A percentile compares a stretch with the other conserved stretches of the same genome.
Evolutionary conservation across 2,888 invertebrate genomes (phyloP).

Genomic region (Xestoiulus laeticollis): DNA sequence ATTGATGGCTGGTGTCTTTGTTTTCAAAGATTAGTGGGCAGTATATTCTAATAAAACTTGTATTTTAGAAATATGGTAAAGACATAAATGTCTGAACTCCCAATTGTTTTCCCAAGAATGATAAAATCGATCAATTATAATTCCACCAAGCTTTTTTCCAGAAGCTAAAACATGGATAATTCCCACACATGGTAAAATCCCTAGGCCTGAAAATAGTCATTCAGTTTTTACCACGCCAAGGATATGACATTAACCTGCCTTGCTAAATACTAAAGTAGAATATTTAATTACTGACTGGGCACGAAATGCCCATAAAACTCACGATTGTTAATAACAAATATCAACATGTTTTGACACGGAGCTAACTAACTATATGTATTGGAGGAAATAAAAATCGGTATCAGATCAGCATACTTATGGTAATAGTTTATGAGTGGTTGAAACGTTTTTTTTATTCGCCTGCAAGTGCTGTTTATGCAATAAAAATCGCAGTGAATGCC

Average conservation of each 20-base stretch:
- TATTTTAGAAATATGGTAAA: too few relatives aligned
- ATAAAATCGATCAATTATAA: too few relatives aligned
- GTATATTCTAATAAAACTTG: too few relatives aligned
- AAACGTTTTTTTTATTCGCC: neutral
- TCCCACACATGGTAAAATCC: neutral
- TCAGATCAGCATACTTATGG: neutral
- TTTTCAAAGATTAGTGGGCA: too few relatives aligned
- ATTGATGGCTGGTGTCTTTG: too few relatives aligned
- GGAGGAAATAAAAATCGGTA: neutral
- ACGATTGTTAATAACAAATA: constrained; percentile 16
- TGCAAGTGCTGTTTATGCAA: neutral
- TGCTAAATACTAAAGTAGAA: neutral
- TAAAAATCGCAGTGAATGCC: neutral
- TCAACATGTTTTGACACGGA: constrained; percentile 1
- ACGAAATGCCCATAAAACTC: constrained; percentile 9
- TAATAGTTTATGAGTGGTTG: neutral
- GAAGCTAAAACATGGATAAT: neutral
- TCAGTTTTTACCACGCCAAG: neutral
- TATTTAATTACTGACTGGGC: neutral
- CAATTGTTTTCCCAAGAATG: too few relatives aligned
- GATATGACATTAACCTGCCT: constrained; percentile 20
- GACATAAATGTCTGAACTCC: too few relatives aligned
- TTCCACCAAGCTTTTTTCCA: neutral
- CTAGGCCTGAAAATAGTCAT: neutral
- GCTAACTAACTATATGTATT: neutral